These are phyloP conservation scores for Metallyticus violacea DNA, from an alignment of 2,888 invertebrate genomes.

Conservation along the genomic window DNA sequence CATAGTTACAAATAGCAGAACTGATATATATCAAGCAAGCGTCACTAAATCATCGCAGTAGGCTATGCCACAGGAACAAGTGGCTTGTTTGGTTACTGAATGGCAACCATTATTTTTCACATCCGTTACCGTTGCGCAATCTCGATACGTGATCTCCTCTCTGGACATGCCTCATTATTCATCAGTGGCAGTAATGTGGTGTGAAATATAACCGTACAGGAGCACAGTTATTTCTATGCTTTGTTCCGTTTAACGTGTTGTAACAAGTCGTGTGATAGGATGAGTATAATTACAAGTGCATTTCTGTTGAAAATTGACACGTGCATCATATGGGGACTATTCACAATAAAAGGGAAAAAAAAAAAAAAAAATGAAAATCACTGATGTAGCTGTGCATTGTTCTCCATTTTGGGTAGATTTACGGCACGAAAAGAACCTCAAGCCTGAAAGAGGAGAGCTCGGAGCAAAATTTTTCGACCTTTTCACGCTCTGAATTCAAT, in stretches of 20 bases:
- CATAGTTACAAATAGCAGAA: neutral
- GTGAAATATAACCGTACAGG: neutral
- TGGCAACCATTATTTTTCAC: neutral
- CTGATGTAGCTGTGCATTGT: too few relatives aligned
- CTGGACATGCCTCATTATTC: neutral
- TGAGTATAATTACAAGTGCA: too few relatives aligned
- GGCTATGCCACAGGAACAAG: neutral
- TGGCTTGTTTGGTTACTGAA: neutral
- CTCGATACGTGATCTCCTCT: neutral
- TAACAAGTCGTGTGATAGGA: too few relatives aligned
- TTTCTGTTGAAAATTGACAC: too few relatives aligned
- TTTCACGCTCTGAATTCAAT: too few relatives aligned
- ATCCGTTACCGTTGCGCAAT: neutral
- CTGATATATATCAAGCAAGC: neutral
- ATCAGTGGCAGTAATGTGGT: neutral
- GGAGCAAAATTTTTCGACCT: too few relatives aligned
- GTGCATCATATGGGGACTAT: too few relatives aligned
- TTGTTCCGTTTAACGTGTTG: neutral
- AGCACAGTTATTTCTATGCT: neutral
- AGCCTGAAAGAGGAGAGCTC: too few relatives aligned
- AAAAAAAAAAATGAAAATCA: too few relatives aligned
- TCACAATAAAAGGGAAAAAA: too few relatives aligned
- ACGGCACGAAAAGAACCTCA: too few relatives aligned
- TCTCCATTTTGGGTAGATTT: too few relatives aligned
- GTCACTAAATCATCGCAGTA: neutral